phyloP scores from a whole-genome alignment of 2,113 vertebrate species.

The Greenwoodochromis staneri region DNA sequence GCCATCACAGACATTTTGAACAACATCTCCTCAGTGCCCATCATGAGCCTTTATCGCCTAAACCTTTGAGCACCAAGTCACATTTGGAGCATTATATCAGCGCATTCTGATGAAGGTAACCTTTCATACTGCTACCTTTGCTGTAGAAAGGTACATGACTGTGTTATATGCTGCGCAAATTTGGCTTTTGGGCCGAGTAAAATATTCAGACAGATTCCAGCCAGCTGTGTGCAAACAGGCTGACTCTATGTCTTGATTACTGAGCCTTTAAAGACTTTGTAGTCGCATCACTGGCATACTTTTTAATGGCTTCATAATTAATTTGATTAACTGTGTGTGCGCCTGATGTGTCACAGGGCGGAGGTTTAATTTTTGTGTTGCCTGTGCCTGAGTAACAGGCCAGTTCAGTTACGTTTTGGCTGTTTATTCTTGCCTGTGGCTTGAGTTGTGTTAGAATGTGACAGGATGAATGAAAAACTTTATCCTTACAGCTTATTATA shows the following conservation, averaged over 20 bases:
- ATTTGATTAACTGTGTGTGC: background rate
- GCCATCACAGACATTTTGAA: background rate
- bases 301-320: background rate
- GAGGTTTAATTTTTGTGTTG: background rate
- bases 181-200: background rate
- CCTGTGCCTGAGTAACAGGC: background rate
- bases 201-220: background rate
- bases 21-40: background rate
- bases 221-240: background rate
- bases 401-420: background rate
- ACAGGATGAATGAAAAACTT: background rate
- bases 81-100: background rate
- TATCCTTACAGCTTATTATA: background rate
- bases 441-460: background rate
- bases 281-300: background rate
- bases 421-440: background rate
- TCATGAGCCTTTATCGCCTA: background rate
- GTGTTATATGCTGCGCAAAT: background rate
- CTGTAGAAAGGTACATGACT: background rate
- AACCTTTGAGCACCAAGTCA: background rate
- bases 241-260: background rate
- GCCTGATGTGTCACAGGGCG: background rate
- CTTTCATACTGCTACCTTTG: background rate
- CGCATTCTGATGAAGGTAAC: background rate
- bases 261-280: background rate